Evolutionary conservation across 2,888 invertebrate genomes (phyloP), one percentile per base, ranked within the genome.

Genomic region (Heteropelma amictum): DNA sequence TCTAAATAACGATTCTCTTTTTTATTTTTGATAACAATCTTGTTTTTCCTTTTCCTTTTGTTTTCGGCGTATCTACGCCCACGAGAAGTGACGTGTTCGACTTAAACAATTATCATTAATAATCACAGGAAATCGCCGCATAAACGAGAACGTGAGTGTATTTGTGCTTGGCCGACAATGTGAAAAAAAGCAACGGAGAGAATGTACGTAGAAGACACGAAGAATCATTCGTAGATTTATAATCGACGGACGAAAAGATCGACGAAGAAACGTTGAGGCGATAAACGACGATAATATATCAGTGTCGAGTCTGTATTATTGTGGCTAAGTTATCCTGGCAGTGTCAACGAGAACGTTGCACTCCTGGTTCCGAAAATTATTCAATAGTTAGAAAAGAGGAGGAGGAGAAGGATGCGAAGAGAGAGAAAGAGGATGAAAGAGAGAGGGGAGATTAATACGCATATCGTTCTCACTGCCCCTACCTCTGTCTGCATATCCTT

Each of bases 401-500:
- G n/a, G n/a, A n/a, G n/a, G n/a, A 14, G 7, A 19, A 53, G 47
- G 63, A 17, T 33, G 45, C 17, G 51, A 61, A 42, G 26, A 38
- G 10, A 58, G 12, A 12, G 35, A 64, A 26, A 42, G 33, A n/a
- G 23, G 33, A 17, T 23, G 42, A 33, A n/a, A 49, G n/a, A 40
- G 17, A 38, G 51, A 68, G 40, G 42, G 64, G 63, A 35, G 40
- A 68, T 63, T 26, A 74, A 67, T 71, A 78, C 78, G 80, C 80
- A 82, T 84, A 85, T 85, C 84, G 83, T 85, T 84, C 82, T 81
- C 85, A 83, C 85, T 85, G 85, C 85, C 84, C 77, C 80, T 79
- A 81, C 81, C 82, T 82, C 81, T 84, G 84, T 87, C 85, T 86
- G 88, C 88, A 88, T 88, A 88, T 88, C 88, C 85, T 85, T 88